These are phyloP conservation scores for Cisticola juncidis DNA, from an alignment of 2,113 vertebrate genomes.

Conservation along the genomic window DNA sequence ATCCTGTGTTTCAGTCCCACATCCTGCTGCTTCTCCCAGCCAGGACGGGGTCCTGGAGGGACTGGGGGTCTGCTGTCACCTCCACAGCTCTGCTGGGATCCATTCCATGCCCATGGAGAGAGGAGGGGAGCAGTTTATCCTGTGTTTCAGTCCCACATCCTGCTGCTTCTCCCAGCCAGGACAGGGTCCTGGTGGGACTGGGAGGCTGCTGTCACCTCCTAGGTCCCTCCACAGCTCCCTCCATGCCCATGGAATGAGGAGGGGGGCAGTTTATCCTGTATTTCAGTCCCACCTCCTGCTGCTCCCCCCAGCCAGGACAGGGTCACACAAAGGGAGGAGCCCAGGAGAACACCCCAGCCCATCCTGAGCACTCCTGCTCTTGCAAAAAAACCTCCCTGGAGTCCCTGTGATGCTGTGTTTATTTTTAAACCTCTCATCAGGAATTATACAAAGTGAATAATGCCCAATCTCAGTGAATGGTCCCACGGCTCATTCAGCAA, in stretches of 20 bases:
- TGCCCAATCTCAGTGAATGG: background rate
- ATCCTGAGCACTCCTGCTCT: background rate
- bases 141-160: fast-evolving
- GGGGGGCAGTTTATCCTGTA: fast-evolving
- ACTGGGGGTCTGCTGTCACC: background rate
- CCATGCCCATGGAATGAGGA: background rate
- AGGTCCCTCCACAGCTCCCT: background rate
- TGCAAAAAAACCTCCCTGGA: background rate
- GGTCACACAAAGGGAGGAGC: background rate
- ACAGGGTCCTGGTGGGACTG: background rate
- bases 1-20: fast-evolving
- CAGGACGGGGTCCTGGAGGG: background rate
- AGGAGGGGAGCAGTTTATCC: fast-evolving
- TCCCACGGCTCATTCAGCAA: background rate
- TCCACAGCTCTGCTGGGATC: background rate
- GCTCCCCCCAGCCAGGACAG: background rate
- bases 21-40: fast-evolving
- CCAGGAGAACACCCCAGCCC: background rate
- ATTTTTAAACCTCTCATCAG: constrained; percentile 43
- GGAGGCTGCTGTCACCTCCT: background rate
- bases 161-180: background rate
- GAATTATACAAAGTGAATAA: constrained; percentile 3
- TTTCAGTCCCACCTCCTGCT: fast-evolving
- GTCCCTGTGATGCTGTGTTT: background rate
- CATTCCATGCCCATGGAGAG: fast-evolving